phyloP scores from a whole-genome alignment of 2,113 vertebrate species.

The Tricholaema leucomelas region DNA sequence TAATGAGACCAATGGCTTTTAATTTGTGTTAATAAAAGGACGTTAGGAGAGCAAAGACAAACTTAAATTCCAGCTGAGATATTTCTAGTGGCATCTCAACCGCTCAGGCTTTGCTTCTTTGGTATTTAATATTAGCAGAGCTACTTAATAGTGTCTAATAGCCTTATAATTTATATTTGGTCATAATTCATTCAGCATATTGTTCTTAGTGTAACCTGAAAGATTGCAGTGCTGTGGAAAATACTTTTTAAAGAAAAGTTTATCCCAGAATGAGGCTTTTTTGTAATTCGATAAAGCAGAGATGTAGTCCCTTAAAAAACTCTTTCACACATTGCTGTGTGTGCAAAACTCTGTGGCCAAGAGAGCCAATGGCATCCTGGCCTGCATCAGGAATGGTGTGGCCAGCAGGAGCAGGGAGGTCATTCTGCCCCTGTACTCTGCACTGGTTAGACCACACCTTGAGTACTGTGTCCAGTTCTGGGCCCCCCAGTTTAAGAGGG shows the following conservation, averaged over 20 bases:
- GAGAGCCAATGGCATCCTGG: no score
- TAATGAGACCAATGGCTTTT: slow-evolving; percentile 52
- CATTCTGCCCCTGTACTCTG: no score
- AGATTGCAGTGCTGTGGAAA: background rate
- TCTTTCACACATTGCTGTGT: background rate
- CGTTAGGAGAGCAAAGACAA: slow-evolving; percentile 40
- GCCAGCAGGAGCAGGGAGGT: no score
- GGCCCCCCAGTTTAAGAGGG: no score
- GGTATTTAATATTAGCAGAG: slow-evolving; percentile 25
- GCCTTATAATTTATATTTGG: background rate
- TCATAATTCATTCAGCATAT: slow-evolving; percentile 25
- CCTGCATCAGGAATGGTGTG: no score
- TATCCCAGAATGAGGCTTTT: background rate
- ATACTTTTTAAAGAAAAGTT: slow-evolving; percentile 3
- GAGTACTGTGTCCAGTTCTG: no score
- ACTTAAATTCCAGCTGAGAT: slow-evolving; percentile 47
- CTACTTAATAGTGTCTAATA: slow-evolving; percentile 22
- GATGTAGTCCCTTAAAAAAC: background rate
- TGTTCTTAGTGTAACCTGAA: background rate
- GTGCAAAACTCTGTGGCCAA: no score
- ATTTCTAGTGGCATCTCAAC: slow-evolving; percentile 58
- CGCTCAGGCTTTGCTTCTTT: background rate
- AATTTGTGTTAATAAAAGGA: slow-evolving; percentile 59
- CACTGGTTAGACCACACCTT: no score
- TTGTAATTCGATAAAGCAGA: background rate